These are phyloP conservation scores for Archaeoteleia sp. DNA, from an alignment of 2,888 invertebrate genomes.

Conservation along the genomic window DNA sequence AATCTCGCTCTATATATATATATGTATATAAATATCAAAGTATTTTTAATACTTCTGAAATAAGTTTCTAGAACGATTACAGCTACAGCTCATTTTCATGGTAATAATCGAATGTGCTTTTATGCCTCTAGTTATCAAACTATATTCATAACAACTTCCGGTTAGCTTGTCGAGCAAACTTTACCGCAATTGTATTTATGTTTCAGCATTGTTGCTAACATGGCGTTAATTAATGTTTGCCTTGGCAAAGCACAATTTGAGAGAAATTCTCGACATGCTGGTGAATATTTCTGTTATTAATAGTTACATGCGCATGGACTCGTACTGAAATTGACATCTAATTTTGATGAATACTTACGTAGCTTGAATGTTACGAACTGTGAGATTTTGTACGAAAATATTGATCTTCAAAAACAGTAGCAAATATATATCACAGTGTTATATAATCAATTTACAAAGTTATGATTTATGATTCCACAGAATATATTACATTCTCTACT, in stretches of 20 bases:
- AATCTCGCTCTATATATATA: no score
- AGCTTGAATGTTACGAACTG: no score
- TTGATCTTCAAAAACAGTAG: no score
- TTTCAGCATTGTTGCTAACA: slow-evolving; percentile 7
- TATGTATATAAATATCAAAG: no score
- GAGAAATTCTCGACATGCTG: not conserved
- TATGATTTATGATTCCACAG: no score
- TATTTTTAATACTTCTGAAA: no score
- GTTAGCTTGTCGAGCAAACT: slow-evolving; percentile 3
- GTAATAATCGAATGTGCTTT: not conserved
- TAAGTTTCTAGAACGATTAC: no score
- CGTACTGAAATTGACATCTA: not conserved
- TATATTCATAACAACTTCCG: not conserved
- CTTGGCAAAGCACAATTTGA: not conserved
- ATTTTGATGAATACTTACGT: not conserved
- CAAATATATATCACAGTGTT: no score
- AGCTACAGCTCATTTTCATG: no score
- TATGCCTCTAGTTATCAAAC: slow-evolving; percentile 2
- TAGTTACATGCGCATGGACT: not conserved
- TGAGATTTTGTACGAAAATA: no score
- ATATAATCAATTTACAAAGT: no score
- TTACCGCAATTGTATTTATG: slow-evolving; percentile 1
- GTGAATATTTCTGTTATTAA: slow-evolving; percentile 1
- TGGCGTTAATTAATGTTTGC: slow-evolving; percentile 5
- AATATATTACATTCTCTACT: no score